A percentile compares a stretch with the other conserved stretches of the same genome.
These are phyloP conservation scores for Lucilia sericata DNA, from an alignment of 1,140 invertebrate genomes.

Conservation along the genomic window DNA sequence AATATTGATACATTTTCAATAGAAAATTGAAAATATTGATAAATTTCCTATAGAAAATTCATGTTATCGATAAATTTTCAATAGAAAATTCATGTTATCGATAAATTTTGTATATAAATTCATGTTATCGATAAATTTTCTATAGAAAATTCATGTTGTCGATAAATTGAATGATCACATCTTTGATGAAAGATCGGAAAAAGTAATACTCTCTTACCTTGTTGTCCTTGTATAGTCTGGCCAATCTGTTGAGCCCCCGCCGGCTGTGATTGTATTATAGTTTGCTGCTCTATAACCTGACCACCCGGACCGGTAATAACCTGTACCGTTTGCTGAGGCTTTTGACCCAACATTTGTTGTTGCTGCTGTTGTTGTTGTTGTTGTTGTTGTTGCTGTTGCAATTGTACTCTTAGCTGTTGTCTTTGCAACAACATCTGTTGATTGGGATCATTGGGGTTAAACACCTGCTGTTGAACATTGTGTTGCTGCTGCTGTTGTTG, in stretches of 20 bases:
- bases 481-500: slow-evolving; percentile 47
- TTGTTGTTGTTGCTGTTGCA: slow-evolving; percentile 71
- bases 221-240: slow-evolving; percentile 22
- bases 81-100: no score
- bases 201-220: neutral
- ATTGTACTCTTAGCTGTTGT: slow-evolving; percentile 70
- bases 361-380: slow-evolving; percentile 70
- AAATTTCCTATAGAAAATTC: no score
- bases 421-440: slow-evolving; percentile 64
- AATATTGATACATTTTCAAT: no score
- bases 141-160: no score
- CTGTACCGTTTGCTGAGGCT: slow-evolving; percentile 70
- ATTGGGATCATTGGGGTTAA: slow-evolving; percentile 57
- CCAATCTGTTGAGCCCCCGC: slow-evolving; percentile 54
- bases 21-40: no score
- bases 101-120: no score
- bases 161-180: no score
- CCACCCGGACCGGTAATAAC: slow-evolving; percentile 62
- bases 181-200: no score
- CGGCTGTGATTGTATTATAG: slow-evolving; percentile 70
- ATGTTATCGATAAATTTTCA: no score
- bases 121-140: no score
- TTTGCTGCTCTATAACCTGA: slow-evolving; percentile 66
- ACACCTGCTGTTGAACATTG: slow-evolving; percentile 47
- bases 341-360: slow-evolving; percentile 67